Percentiles rank a stretch among this genome's conserved stretches.
Evolutionary conservation across 2,113 vertebrate species (phyloP).

Genomic region (Danio rerio): GRCz12tu NC_133194.1:36274501-36275000

Average conservation of each 20-base stretch:
- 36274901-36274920: too few relatives aligned
- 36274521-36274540: too few relatives aligned
- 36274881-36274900: too few relatives aligned
- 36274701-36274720: not conserved
- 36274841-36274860: too few relatives aligned
- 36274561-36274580: not conserved
- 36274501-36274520: too few relatives aligned
- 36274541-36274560: not conserved
- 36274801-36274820: too few relatives aligned
- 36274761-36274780: not conserved
- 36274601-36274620: not conserved
- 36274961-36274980: not conserved
- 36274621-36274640: not conserved
- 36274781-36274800: not conserved
- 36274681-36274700: not conserved
- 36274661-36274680: not conserved
- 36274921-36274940: too few relatives aligned
- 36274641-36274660: not conserved
- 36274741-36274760: not conserved
- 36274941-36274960: too few relatives aligned
- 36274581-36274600: too few relatives aligned
- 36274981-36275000: not conserved
- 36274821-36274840: too few relatives aligned
- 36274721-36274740: not conserved
- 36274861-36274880: too few relatives aligned